Percentiles rank a stretch among this genome's conserved stretches.
Conservation (phyloP, 2,113 vertebrate genomes). For the Cololabis saira region DNA sequence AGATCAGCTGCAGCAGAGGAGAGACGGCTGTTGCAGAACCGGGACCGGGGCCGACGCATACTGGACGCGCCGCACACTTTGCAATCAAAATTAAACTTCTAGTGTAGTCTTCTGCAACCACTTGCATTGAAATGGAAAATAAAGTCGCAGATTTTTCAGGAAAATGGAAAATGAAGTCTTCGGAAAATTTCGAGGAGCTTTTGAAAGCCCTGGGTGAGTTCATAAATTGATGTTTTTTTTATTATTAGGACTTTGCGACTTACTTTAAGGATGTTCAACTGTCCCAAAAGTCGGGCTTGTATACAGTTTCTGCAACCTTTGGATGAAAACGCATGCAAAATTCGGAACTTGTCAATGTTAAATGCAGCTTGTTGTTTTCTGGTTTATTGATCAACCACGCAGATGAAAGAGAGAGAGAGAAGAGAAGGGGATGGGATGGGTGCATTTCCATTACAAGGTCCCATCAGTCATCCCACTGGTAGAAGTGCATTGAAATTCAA, state of each 20-base stretch:
- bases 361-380: neutral
- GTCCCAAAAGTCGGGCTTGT: no score
- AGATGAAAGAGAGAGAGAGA: neutral
- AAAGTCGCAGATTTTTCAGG: conserved; percentile 88
- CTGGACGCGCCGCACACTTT: neutral
- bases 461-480: conserved; percentile 31
- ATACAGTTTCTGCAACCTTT: no score
- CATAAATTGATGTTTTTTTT: neutral
- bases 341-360: neutral
- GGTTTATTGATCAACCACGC: neutral
- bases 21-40: conserved; percentile 22
- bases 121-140: conserved; percentile 56
- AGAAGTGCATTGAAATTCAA: conserved; percentile 15
- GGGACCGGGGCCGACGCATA: conserved; percentile 16
- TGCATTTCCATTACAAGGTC: conserved; percentile 13
- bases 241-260: no score
- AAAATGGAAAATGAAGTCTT: conserved; percentile 92
- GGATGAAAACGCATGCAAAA: no score
- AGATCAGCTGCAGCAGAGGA: conserved; percentile 54
- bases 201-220: conserved; percentile 87
- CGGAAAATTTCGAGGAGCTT: conserved; percentile 92
- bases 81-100: neutral
- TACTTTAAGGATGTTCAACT: no score
- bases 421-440: conserved; percentile 1
- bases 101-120: neutral